phyloP scores from a whole-genome alignment of 2,113 vertebrate species.

The Heterochromis multidens region DNA sequence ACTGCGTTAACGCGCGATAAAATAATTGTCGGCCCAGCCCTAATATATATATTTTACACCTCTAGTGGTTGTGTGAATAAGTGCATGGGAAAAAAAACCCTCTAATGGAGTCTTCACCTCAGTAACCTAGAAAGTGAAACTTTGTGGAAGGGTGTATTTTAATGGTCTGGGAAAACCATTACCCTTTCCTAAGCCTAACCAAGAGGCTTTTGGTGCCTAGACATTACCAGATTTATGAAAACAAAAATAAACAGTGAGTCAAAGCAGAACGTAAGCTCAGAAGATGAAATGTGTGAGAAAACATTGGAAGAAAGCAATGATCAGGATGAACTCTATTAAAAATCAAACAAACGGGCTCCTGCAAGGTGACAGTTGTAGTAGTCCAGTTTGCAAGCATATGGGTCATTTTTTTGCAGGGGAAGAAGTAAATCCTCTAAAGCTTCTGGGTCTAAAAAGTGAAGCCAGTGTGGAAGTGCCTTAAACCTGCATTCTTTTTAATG shows the following conservation, averaged over 20 bases:
- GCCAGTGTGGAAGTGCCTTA: not conserved
- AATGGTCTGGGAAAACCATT: not conserved
- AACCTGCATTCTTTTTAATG: not conserved
- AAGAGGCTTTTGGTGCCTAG: not conserved
- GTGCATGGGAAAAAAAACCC: not conserved
- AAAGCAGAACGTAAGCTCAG: not conserved
- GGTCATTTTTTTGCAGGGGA: not conserved
- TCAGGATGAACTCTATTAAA: not conserved
- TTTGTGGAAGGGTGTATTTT: not conserved
- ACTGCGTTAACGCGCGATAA: too few species aligned
- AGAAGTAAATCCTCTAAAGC: not conserved
- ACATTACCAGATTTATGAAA: not conserved
- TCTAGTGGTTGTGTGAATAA: not conserved
- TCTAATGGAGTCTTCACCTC: not conserved
- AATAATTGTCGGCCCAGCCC: too few species aligned
- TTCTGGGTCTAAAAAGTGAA: not conserved
- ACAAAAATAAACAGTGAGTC: not conserved
- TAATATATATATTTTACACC: not conserved
- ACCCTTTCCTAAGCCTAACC: not conserved
- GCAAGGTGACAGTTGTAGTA: not conserved
- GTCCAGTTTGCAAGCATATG: not conserved
- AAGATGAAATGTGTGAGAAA: not conserved
- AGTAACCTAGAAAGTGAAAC: not conserved
- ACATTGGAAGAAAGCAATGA: not conserved
- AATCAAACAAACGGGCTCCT: not conserved